Evolutionary conservation across 1,140 invertebrate species (phyloP), one percentile per base, ranked within the genome.

Genomic region (Drosophila pandora): DNA sequence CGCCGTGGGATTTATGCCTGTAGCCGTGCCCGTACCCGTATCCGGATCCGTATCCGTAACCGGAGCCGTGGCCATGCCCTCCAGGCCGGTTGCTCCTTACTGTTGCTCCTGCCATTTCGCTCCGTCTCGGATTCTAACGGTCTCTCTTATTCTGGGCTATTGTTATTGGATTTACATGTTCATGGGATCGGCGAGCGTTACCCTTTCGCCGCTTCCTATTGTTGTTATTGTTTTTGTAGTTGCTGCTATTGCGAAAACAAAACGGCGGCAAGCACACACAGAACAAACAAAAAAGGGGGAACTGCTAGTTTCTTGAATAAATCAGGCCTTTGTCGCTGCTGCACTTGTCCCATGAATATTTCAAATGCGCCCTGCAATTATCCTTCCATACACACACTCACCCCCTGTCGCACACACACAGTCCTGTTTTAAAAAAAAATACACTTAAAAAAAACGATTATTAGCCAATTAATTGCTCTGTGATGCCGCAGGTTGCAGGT

Each of bases 311-410:
- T 55, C 30, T 57, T 55, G 49, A 83, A 83, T 69, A 69, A 74
- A 63, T 63, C 21, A 60, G 32, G 8, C 12, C 37, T 47, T 39
- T 76, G 49, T 34, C 59, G 43, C 43, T 43, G 49, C 55, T 68
- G 56, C 67, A 69, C 60, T 65, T 65, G 63, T 77, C 60, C 59
- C 63, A 81, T 85, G 39, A 84, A 85, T 74, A 73, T 80, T 85
- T 63, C 30, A 85, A 73, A 55, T 64, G 50, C 55, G 59, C 55
- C 41, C 50, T 68, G 58, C 80, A 84, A 83, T 83, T 79, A 84
- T 39, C 45, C 54, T 21, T 43, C 13, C 41, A 9, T 10, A 41
- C 39, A 43, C 41, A 17, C 70, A 70, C 55, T 12, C 3, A 22
- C 21, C 39, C 28, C 32, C 32, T 32, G 32, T 2, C 32, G 59